These are phyloP conservation scores for Cheilosia variabilis DNA, from an alignment of 2,888 invertebrate genomes.

Conservation along the genomic window DNA sequence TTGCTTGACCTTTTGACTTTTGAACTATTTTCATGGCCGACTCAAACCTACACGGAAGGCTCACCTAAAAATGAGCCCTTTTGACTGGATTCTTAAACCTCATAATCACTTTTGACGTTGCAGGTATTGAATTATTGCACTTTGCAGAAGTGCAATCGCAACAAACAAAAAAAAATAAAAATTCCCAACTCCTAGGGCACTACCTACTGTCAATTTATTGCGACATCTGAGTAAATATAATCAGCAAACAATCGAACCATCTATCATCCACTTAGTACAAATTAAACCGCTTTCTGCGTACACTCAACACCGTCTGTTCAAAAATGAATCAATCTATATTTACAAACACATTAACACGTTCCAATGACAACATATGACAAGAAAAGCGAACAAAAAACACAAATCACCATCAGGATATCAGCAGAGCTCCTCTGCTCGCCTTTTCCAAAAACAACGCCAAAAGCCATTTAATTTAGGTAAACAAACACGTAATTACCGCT, in stretches of 20 bases:
- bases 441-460: slow-evolving; percentile 34
- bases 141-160: no score
- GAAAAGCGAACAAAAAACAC: slow-evolving; percentile 19
- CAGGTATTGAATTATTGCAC: no score
- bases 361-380: slow-evolving; percentile 46
- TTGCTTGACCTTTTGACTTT: no score
- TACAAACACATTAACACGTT: slow-evolving; percentile 69
- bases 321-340: slow-evolving; percentile 69
- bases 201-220: slow-evolving; percentile 13
- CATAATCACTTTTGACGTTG: no score
- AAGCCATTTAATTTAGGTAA: slow-evolving; percentile 73
- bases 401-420: slow-evolving; percentile 13
- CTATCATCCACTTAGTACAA: slow-evolving; percentile 63
- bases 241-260: slow-evolving; percentile 13
- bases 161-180: no score
- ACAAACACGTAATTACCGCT: slow-evolving; percentile 71
- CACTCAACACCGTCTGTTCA: slow-evolving; percentile 71
- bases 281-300: slow-evolving; percentile 60
- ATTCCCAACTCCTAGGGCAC: background rate
- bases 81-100: no score
- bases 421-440: background rate
- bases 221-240: slow-evolving; percentile 55
- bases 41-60: no score
- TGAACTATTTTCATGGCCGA: no score
- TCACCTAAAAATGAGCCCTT: no score